Evolutionary conservation across 2,797 vertebrate genomes (phyloP).

Genomic region (Sebastes miniatus): DNA sequence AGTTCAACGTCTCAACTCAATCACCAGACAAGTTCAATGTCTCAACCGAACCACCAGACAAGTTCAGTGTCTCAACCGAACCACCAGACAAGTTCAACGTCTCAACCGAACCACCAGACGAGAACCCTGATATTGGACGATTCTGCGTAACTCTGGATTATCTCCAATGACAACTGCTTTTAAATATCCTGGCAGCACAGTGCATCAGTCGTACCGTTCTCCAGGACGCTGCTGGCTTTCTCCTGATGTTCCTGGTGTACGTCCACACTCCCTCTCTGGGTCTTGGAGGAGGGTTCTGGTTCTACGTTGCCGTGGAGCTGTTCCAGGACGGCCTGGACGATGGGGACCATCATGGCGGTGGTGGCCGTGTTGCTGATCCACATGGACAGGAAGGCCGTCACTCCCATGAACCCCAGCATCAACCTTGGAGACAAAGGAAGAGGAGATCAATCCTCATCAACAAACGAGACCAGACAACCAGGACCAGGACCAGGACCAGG

Average conservation of each 20-base stretch:
- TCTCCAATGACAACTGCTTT: background rate
- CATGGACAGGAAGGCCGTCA: conserved; percentile 97
- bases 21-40: no score
- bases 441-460: background rate
- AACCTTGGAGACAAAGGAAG: conserved; percentile 75
- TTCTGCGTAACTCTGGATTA: background rate
- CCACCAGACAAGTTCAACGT: no score
- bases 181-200: background rate
- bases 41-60: no score
- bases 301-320: conserved; percentile 79
- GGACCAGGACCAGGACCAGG: no score
- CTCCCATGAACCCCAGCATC: conserved; percentile 96
- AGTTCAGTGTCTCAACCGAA: no score
- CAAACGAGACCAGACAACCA: background rate
- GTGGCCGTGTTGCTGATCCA: conserved; percentile 99
- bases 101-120: background rate
- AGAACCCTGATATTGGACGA: background rate
- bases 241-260: conserved; percentile 15
- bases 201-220: conserved; percentile 19
- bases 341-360: conserved; percentile 97
- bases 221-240: background rate
- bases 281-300: background rate
- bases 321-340: conserved; percentile 90
- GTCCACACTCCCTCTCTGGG: background rate
- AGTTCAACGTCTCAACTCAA: no score